phyloP scores from a whole-genome alignment of 2,113 vertebrate genomes.

The Python bivittatus region DNA sequence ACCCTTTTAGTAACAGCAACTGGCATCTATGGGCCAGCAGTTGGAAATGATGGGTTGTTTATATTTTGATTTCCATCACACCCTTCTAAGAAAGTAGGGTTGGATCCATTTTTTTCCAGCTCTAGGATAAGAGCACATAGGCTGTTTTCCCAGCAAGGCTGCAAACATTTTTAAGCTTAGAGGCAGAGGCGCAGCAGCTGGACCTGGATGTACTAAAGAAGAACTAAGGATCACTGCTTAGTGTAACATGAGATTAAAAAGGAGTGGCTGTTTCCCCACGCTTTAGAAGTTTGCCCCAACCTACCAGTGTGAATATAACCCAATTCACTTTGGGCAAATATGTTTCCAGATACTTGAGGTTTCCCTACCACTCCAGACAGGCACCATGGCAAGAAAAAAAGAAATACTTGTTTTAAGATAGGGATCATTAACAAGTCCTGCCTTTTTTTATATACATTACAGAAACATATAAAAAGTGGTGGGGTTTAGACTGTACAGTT shows the following conservation, averaged over 20 bases:
- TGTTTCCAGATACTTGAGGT: neutral
- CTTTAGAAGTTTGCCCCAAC: neutral
- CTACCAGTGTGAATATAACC: neutral
- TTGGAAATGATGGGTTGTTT: neutral
- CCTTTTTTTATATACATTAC: neutral
- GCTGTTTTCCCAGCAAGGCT: neutral
- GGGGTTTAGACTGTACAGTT: neutral
- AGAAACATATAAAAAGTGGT: neutral
- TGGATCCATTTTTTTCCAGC: neutral
- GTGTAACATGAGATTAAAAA: too few species aligned
- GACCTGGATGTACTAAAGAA: too few species aligned
- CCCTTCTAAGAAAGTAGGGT: neutral
- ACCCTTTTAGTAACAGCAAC: neutral
- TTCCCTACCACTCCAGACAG: neutral
- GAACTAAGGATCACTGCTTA: too few species aligned
- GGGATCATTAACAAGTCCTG: too few species aligned
- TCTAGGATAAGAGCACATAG: neutral
- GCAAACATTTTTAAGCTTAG: neutral
- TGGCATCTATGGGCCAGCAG: too few species aligned
- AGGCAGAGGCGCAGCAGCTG: too few species aligned
- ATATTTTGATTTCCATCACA: too few species aligned
- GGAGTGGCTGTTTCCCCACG: neutral
- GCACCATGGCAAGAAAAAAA: neutral
- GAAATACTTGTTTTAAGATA: too few species aligned
- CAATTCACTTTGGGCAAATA: neutral